Conservation (phyloP, 2,888 invertebrate species). For the Thera britannica region DNA sequence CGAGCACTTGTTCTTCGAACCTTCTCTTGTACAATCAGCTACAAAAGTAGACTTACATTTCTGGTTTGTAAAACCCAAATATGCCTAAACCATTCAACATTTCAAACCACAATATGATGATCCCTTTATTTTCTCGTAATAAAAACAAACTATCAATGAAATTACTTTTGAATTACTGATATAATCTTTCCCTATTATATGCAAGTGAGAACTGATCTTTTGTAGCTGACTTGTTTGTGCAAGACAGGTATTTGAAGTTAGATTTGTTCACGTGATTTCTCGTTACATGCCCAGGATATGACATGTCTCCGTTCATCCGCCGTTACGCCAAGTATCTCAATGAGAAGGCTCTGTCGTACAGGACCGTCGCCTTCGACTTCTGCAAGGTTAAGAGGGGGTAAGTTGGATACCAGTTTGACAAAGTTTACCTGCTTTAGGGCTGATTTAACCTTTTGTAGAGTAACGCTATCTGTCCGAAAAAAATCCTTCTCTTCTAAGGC, state of each 20-base stretch:
- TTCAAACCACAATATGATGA: no score
- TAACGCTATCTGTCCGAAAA: no score
- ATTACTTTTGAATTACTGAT: no score
- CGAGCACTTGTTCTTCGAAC: no score
- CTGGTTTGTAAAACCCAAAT: no score
- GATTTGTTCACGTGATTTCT: constrained; percentile 24
- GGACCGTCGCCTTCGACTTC: constrained; percentile 99
- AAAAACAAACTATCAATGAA: no score
- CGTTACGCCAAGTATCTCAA: constrained; percentile 99
- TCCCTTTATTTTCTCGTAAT: no score
- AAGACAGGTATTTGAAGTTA: background rate
- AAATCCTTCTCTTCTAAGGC: no score
- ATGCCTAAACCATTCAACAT: no score
- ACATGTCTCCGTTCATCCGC: constrained; percentile 99
- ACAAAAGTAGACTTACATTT: background rate
- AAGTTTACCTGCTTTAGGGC: no score
- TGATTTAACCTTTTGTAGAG: no score
- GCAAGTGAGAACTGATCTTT: background rate
- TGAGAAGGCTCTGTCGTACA: constrained; percentile 99
- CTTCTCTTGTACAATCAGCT: background rate
- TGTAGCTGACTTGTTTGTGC: background rate
- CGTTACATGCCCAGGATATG: constrained; percentile 90
- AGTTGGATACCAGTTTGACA: constrained; percentile 50
- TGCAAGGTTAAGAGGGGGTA: constrained; percentile 99
- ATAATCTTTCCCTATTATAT: no score